Evolutionary conservation across 2,888 invertebrate species (phyloP).

Genomic region (Liodrosophila aerea): DNA sequence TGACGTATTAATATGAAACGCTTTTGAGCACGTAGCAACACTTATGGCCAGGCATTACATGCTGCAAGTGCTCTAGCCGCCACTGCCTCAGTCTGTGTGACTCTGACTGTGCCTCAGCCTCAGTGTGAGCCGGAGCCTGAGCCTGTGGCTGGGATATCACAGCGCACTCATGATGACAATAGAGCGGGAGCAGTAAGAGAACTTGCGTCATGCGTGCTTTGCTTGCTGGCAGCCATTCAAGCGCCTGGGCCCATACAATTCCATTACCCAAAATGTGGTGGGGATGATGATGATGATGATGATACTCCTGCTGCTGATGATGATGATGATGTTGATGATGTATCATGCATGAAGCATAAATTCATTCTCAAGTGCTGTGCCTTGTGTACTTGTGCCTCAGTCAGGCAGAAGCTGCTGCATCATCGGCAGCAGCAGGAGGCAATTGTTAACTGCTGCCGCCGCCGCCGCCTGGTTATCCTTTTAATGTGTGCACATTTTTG

Average conservation of each 20-base stretch:
- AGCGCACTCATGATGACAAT: conserved; percentile 68
- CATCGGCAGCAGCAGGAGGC: conserved; percentile 45
- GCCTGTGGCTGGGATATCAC: conserved; percentile 61
- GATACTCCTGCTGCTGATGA: conserved; percentile 10
- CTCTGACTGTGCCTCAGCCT: conserved; percentile 19
- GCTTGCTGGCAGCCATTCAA: conserved; percentile 62
- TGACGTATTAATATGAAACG: conserved; percentile 77
- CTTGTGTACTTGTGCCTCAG: conserved; percentile 57
- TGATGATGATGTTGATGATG: conserved; percentile 62
- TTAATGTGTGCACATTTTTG: conserved; percentile 53
- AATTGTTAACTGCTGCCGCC: conserved; percentile 17
- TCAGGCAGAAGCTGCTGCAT: conserved; percentile 42
- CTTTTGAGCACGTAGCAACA: conserved; percentile 80
- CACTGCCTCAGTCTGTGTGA: conserved; percentile 8
- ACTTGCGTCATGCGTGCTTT: conserved; percentile 61
- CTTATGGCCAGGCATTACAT: conserved; percentile 78
- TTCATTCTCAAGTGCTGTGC: conserved; percentile 75
- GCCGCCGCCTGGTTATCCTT: conserved; percentile 61
- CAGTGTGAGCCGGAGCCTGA: conserved; percentile 13
- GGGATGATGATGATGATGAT: conserved; percentile 35
- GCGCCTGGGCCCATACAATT: conserved; percentile 64
- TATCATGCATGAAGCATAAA: conserved; percentile 79
- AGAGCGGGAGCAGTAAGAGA: conserved; percentile 25
- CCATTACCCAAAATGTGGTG: conserved; percentile 71
- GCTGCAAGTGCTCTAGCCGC: conserved; percentile 54